Conservation (phyloP, 2,797 vertebrate species). For the Pagetopsis macropterus region DNA sequence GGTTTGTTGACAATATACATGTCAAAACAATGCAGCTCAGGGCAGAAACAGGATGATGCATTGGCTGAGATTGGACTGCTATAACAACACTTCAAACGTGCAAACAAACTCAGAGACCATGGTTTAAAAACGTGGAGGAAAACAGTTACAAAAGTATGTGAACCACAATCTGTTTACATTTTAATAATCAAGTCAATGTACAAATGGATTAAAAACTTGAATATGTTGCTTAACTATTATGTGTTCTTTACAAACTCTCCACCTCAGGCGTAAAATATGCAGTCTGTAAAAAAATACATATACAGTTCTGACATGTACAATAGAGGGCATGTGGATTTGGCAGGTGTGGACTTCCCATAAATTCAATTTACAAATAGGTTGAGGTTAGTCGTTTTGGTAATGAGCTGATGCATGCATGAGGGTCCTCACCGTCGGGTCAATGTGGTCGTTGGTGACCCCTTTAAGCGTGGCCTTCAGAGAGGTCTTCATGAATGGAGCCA, state of each 20-base stretch:
- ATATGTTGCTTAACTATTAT: neutral
- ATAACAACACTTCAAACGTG: neutral
- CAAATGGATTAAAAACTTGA: neutral
- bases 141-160: neutral
- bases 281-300: neutral
- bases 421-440: slow-evolving; percentile 91
- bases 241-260: neutral
- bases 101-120: neutral
- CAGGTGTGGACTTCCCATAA: neutral
- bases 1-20: slow-evolving; percentile 19
- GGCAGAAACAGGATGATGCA: neutral
- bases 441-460: slow-evolving; percentile 93
- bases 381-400: neutral
- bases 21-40: neutral
- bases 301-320: slow-evolving; percentile 16
- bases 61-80: neutral
- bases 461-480: slow-evolving; percentile 88
- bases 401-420: neutral
- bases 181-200: neutral
- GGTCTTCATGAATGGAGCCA: slow-evolving; percentile 97
- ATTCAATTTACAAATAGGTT: neutral
- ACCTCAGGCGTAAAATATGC: neutral
- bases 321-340: slow-evolving; percentile 19
- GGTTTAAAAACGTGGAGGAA: neutral
- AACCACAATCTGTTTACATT: neutral